Conservation (phyloP, 2,113 vertebrate species). For the Cyphomyrus discorhynchus region DNA sequence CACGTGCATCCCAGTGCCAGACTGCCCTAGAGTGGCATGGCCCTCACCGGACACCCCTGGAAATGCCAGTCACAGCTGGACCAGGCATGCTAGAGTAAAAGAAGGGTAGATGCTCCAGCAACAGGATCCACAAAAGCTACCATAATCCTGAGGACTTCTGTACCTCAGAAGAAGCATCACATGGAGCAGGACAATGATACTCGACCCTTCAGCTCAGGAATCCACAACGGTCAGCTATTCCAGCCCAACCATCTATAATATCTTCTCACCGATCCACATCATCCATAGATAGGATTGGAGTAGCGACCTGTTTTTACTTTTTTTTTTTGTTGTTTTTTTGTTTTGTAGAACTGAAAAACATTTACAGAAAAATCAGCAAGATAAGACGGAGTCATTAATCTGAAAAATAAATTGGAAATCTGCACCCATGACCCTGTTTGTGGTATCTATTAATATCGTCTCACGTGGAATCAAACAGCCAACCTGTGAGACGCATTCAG, state of each 20-base stretch:
- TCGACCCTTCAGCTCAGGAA: not conserved
- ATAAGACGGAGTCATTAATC: not conserved
- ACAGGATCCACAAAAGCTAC: not conserved
- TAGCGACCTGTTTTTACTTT: not conserved
- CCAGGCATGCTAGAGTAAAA: not conserved
- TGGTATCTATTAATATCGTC: not conserved
- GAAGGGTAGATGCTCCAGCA: not conserved
- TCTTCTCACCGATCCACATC: not conserved
- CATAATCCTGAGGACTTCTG: not conserved
- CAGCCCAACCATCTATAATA: not conserved
- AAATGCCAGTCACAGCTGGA: not conserved
- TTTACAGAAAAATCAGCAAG: not conserved
- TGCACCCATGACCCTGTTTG: not conserved
- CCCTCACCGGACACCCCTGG: not conserved
- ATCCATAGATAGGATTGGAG: not conserved
- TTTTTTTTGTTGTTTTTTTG: not conserved
- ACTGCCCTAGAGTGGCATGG: not conserved
- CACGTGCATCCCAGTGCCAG: not conserved
- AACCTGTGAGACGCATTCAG: not conserved
- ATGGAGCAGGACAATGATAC: not conserved
- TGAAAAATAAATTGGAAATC: not conserved
- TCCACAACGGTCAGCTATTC: not conserved
- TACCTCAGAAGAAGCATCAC: not conserved
- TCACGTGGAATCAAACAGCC: not conserved
- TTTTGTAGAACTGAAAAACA: not conserved